Conservation (phyloP, 2,888 invertebrate genomes). For the Muschampia plurimacula region DNA sequence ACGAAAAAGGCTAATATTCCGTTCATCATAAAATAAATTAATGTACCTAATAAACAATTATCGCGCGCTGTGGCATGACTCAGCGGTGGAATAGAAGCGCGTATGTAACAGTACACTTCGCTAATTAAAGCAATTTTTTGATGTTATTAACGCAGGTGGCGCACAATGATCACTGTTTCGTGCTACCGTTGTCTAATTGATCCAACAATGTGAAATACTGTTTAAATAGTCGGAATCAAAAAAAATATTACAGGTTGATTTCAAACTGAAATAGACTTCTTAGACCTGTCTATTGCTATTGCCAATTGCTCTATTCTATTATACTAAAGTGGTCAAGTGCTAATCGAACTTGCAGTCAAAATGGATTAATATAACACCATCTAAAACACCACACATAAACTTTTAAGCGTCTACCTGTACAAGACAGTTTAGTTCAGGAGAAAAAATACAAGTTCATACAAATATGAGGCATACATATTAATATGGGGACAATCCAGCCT, state of each 20-base stretch:
- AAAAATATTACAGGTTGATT: neutral
- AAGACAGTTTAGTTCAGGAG: too few species aligned
- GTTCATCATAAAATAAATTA: neutral
- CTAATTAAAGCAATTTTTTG: conserved; percentile 24
- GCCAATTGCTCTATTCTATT: too few species aligned
- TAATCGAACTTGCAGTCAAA: too few species aligned
- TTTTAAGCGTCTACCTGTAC: too few species aligned
- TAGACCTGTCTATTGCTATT: neutral
- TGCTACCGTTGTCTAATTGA: conserved; percentile 5
- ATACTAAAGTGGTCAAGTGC: too few species aligned
- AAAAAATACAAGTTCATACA: too few species aligned
- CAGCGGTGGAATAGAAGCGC: conserved; percentile 4
- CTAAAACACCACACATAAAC: too few species aligned
- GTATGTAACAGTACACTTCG: conserved; percentile 9
- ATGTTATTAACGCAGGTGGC: conserved; percentile 1
- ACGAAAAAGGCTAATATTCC: neutral
- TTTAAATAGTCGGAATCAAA: neutral
- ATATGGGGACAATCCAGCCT: too few species aligned
- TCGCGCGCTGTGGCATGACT: neutral
- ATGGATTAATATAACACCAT: neutral
- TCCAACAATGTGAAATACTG: neutral
- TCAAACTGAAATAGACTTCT: neutral
- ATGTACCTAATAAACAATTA: conserved; percentile 7
- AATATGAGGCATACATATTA: too few species aligned
- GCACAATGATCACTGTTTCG: conserved; percentile 19